Evolutionary conservation across 2,113 vertebrate species (phyloP), one percentile per base, ranked within the genome.

Genomic region (Brachyistius frenatus): DNA sequence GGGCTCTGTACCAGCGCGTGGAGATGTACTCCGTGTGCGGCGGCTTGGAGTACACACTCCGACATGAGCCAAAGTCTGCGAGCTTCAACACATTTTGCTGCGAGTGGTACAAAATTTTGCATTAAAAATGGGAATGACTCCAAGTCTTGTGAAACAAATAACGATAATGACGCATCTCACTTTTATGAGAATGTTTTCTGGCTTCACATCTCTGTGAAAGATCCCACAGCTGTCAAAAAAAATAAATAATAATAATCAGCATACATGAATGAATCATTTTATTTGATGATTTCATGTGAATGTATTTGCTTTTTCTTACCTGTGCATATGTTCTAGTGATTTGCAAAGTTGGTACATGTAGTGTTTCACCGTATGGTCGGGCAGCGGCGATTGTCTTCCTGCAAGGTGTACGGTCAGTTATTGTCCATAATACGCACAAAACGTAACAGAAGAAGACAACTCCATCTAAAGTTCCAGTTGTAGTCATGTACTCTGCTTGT

Each of bases 181-280:
- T 92, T 95, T 97, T 85, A 98, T 95, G 65, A 97, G 87, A 83
- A 97, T 96, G 65, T 97, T 98, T 92, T 97, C 96, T 68, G 95
- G 95, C 87, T 98, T 98, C 62, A 96, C 95, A 39, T 97, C 95
- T 93, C 97, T 94, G 81, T 97, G 96, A 93, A 98, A 98, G 86
- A 97, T 93, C 56, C 95, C 95, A 88, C 95, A 97, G 85, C 97
- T 97, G 82, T 75, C 72, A 86, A 31, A 81, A 91, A 49, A 61
- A 57, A 57, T 32, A 66, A 1, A 36, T 1, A 41, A 56, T 46
- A 4, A 30, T 16, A 39, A 7, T 62, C 36, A 76, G 31, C 13
- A 37, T 10, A 44, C 14, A 23, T 31, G 35, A 15, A 41, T 30
- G 6, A 41, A 31, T 4, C 23, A 4, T 77, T 71, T 60, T 23